Conservation (phyloP, 35 echinoderm and acorn worm genomes). For the Strongylocentrotus purpuratus region DNA sequence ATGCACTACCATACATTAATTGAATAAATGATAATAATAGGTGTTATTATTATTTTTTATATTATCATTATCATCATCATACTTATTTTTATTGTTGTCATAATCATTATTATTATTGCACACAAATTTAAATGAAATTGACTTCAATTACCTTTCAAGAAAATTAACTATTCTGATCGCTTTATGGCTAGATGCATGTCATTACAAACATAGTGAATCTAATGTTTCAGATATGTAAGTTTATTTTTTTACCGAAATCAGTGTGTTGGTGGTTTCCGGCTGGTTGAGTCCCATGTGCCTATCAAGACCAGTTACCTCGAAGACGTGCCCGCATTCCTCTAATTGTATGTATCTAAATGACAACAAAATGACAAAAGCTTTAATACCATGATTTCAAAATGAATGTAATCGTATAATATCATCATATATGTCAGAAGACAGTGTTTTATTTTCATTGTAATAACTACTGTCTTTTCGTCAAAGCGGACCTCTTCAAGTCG, state of each 20-base stretch:
- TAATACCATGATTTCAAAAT: not conserved
- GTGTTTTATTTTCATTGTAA: not conserved
- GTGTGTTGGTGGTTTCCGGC: not conserved
- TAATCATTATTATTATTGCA: too few species aligned
- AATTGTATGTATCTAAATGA: constrained; percentile 49
- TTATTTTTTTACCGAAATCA: not conserved
- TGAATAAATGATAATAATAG: too few species aligned
- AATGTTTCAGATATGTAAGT: too few species aligned
- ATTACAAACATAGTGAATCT: too few species aligned
- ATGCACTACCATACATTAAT: too few species aligned
- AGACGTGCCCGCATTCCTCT: constrained; percentile 59
- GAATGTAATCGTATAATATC: not conserved
- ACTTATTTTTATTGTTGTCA: too few species aligned
- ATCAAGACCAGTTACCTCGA: constrained; percentile 59
- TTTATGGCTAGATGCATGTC: too few species aligned
- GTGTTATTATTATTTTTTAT: too few species aligned
- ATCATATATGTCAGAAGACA: not conserved
- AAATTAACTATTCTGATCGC: too few species aligned
- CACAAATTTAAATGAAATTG: too few species aligned
- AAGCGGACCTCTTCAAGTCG: constrained; percentile 22
- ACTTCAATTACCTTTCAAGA: too few species aligned
- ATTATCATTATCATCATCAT: too few species aligned
- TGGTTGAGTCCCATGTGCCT: not conserved
- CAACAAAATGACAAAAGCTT: not conserved
- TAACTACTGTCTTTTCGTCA: not conserved